phyloP scores from a whole-genome alignment of 1,140 invertebrate genomes.

The Trialeurodes vaporariorum region DNA sequence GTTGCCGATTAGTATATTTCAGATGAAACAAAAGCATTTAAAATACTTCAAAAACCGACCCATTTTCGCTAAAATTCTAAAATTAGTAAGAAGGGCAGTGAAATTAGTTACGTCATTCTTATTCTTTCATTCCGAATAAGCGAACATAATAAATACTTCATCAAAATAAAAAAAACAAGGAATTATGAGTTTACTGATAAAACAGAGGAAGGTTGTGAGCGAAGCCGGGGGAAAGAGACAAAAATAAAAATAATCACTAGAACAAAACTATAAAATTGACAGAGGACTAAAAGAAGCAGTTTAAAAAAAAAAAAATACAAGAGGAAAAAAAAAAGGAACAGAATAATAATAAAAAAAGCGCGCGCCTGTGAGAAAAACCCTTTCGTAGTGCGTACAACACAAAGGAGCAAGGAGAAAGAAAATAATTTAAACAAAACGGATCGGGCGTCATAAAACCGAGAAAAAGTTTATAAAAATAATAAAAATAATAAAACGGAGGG shows the following conservation, averaged over 20 bases:
- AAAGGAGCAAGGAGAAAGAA: not conserved
- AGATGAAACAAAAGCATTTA: too few species aligned
- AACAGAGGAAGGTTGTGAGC: too few species aligned
- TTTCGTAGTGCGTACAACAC: not conserved
- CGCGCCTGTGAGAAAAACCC: not conserved
- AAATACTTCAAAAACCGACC: too few species aligned
- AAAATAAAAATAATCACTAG: not conserved
- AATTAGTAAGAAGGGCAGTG: too few species aligned
- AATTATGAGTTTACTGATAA: too few species aligned
- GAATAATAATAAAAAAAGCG: not conserved
- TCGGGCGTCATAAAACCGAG: not conserved
- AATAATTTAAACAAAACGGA: slow-evolving; percentile 1
- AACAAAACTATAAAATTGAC: not conserved
- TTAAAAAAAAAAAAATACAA: not conserved
- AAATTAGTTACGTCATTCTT: too few species aligned
- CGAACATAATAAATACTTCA: too few species aligned
- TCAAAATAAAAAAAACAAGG: too few species aligned
- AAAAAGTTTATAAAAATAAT: not conserved
- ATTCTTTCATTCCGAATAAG: too few species aligned
- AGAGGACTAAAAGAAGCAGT: not conserved
- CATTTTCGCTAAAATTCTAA: too few species aligned
- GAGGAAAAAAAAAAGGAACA: not conserved
- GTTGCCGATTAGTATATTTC: too few species aligned
- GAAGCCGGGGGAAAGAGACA: too few species aligned
- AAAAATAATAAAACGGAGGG: not conserved